Evolutionary conservation across 2,888 invertebrate genomes (phyloP), one percentile per base, ranked within the genome.

Genomic region (Mongoloraphidia duomilia): DNA sequence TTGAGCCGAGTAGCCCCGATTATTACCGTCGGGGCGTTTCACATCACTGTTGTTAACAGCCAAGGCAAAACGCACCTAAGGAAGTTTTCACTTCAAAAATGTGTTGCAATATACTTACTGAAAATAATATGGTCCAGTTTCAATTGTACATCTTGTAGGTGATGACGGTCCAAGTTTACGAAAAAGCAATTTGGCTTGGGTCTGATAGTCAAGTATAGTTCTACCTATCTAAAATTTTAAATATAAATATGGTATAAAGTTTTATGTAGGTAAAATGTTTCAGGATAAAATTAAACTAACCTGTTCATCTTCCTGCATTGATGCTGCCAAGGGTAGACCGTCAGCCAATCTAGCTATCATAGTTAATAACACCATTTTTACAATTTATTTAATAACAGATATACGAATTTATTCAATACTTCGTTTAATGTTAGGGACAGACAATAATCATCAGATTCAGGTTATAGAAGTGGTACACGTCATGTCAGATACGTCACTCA

Each of bases 111-210:
- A 49, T 59, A 80, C 86, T 82, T 78, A 98, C 97, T 98, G 97
- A 71, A 98, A 98, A 65, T 95, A 79, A 74, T 88, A 96, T 52
- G 90, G 87, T 55, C 95, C 96, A 51, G 94, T 93, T 75, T 98
- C 97, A 62, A 99, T 89, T 60, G 92, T 90, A 70, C 96, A 95
- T 64, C 88, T 80, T 34, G 80, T 71, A 51, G 96, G 96, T 50
- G 96, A 94, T 63, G 89, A 84, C 38, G 84, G 81, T 57, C 86
- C 87, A 62, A 99, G 75, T 72, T 95, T 95, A 61, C 91, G 80
- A 73, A 98, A 97, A 60, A 98, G 75, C 84, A 95, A 86, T 76
- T 98, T 98, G 37, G 98, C 98, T 74, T 98, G 97, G 69, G 94
- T 96, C 70, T 97, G 97, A 69, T 96, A 98, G 66, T 98, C 97